These are phyloP conservation scores for Triplophysa siluroides DNA, from an alignment of 2,113 vertebrate species.

Conservation along the genomic window DNA sequence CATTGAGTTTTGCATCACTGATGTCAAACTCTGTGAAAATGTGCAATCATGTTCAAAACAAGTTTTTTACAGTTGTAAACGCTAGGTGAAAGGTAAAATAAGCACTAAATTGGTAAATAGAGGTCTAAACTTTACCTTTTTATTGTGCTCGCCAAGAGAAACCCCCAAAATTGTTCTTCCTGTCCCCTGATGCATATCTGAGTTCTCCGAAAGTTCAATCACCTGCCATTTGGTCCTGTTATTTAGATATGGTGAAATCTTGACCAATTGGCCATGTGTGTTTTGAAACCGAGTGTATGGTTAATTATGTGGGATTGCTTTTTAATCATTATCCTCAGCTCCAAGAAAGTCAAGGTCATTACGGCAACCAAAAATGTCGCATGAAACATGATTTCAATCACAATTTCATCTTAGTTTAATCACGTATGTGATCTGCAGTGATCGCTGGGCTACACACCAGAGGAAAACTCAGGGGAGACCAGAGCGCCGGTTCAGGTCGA, in stretches of 20 bases:
- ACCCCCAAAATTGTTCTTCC: conserved; percentile 27
- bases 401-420: background rate
- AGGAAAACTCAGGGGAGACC: background rate
- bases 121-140: background rate
- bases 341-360: background rate
- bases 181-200: conserved; percentile 34
- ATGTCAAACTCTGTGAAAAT: background rate
- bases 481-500: background rate
- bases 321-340: conserved; percentile 44
- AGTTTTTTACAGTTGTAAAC: background rate
- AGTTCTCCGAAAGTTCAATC: conserved; percentile 30
- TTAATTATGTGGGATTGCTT: conserved; percentile 27
- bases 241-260: conserved; percentile 45
- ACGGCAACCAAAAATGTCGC: background rate
- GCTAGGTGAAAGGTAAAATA: background rate
- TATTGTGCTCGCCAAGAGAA: conserved; percentile 22
- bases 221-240: conserved; percentile 12
- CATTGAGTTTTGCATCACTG: background rate
- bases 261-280: conserved; percentile 26
- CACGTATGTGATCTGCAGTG: background rate
- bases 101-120: conserved; percentile 1
- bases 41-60: background rate
- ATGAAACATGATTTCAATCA: background rate
- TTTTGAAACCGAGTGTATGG: conserved; percentile 20
- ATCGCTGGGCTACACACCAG: background rate